Percentiles rank a stretch among this genome's conserved stretches.
Conservation (phyloP, 2,797 vertebrate genomes). For the Tangara arthus region DNA sequence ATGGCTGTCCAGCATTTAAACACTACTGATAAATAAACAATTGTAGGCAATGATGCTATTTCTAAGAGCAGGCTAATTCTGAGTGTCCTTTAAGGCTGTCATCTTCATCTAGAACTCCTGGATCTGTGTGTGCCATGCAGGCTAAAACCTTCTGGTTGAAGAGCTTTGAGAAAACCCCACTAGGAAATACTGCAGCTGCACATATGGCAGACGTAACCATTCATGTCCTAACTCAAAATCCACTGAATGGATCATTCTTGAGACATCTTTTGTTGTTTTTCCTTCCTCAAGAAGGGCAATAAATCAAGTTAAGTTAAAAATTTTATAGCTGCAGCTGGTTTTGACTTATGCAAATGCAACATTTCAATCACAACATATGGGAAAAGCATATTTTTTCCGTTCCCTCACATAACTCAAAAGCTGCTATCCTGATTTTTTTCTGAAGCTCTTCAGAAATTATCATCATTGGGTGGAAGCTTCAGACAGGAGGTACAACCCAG, state of each 20-base stretch:
- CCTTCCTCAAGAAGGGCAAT: slow-evolving; percentile 5
- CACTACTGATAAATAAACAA: neutral
- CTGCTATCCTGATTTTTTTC: neutral
- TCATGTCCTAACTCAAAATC: slow-evolving; percentile 10
- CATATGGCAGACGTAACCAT: neutral
- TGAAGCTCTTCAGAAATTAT: slow-evolving; percentile 1
- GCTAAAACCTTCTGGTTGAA: neutral
- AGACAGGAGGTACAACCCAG: neutral
- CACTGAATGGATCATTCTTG: neutral
- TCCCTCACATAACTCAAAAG: slow-evolving; percentile 13
- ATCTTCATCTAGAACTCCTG: neutral
- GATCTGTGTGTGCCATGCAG: neutral
- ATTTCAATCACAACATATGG: slow-evolving; percentile 56
- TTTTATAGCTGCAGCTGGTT: slow-evolving; percentile 59
- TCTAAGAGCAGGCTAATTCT: neutral
- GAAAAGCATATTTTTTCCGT: slow-evolving; percentile 10
- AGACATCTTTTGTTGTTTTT: slow-evolving; percentile 24
- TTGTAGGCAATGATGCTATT: neutral
- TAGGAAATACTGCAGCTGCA: neutral
- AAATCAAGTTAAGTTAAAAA: slow-evolving; percentile 59
- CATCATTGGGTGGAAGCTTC: neutral
- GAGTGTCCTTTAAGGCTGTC: neutral
- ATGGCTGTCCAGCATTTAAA: neutral
- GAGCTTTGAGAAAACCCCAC: neutral
- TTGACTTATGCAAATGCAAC: slow-evolving; percentile 62